phyloP scores from a whole-genome alignment of 2,797 vertebrate genomes.

The Hippoglossus hippoglossus region DNA sequence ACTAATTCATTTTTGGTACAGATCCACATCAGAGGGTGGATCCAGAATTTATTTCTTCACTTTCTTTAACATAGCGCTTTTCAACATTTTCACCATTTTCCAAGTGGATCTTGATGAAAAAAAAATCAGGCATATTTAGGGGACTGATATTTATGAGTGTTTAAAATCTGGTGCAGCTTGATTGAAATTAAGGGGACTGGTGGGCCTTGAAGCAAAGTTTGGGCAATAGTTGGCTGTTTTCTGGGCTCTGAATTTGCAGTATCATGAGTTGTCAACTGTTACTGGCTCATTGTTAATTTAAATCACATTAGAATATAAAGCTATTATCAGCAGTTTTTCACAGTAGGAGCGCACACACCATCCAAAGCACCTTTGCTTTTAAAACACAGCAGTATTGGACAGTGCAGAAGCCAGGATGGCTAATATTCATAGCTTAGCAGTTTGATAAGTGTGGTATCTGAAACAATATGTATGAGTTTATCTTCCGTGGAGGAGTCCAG shows the following conservation, averaged over 20 bases:
- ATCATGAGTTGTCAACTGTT: not conserved
- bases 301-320: conserved; percentile 8
- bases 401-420: not conserved
- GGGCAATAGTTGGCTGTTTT: not conserved
- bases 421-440: conserved; percentile 7
- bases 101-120: too few species aligned
- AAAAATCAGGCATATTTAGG: too few species aligned
- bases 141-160: too few species aligned
- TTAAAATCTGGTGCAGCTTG: too few species aligned
- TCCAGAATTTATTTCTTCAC: too few species aligned
- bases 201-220: not conserved
- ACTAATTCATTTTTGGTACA: too few species aligned
- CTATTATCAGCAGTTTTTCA: conserved; percentile 27
- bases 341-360: not conserved
- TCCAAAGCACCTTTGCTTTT: not conserved
- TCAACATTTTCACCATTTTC: too few species aligned
- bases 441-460: not conserved
- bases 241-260: not conserved
- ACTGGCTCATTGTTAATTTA: conserved; percentile 1
- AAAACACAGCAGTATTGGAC: conserved; percentile 20
- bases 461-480: not conserved
- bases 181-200: too few species aligned
- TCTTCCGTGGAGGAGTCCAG: not conserved
- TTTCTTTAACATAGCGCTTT: too few species aligned
- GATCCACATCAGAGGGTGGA: too few species aligned